phyloP scores from a whole-genome alignment of 2,888 invertebrate species.

The Himalopsyche japonica region DNA sequence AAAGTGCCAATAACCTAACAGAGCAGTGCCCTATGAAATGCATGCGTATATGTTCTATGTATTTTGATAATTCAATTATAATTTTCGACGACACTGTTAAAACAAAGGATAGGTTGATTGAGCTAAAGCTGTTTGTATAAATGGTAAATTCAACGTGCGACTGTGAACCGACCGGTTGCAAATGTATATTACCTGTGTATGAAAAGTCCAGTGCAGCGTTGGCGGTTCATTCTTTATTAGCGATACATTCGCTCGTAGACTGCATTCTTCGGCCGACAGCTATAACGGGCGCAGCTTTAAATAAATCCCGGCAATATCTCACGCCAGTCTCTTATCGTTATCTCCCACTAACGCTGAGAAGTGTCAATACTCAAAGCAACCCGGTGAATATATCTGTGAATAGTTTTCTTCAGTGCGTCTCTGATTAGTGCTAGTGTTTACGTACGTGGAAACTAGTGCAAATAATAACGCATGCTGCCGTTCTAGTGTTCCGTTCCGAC shows the following conservation, averaged over 20 bases:
- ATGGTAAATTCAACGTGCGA: not conserved
- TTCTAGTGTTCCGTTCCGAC: not conserved
- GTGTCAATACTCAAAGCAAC: not conserved
- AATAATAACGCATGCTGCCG: not conserved
- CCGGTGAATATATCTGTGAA: not conserved
- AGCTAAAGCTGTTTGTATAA: not conserved
- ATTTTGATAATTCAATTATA: not conserved
- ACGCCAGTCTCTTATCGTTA: not conserved
- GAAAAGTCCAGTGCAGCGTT: slow-evolving; percentile 5
- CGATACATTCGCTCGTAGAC: slow-evolving; percentile 6
- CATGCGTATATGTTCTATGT: not conserved
- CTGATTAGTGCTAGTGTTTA: not conserved
- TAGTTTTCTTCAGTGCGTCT: not conserved
- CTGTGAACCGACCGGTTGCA: slow-evolving; percentile 21
- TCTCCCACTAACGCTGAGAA: not conserved
- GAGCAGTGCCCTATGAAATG: not conserved
- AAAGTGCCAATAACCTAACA: slow-evolving; percentile 3
- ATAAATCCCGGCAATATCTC: not conserved
- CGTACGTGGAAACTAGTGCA: not conserved
- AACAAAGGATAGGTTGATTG: not conserved
- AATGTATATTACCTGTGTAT: slow-evolving; percentile 9
- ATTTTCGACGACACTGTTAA: not conserved
- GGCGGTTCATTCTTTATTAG: slow-evolving; percentile 20
- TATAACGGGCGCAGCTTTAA: slow-evolving; percentile 1
- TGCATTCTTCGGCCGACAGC: slow-evolving; percentile 22